phyloP scores from a whole-genome alignment of 2,888 invertebrate species.

The Perizoma affinitatum region DNA sequence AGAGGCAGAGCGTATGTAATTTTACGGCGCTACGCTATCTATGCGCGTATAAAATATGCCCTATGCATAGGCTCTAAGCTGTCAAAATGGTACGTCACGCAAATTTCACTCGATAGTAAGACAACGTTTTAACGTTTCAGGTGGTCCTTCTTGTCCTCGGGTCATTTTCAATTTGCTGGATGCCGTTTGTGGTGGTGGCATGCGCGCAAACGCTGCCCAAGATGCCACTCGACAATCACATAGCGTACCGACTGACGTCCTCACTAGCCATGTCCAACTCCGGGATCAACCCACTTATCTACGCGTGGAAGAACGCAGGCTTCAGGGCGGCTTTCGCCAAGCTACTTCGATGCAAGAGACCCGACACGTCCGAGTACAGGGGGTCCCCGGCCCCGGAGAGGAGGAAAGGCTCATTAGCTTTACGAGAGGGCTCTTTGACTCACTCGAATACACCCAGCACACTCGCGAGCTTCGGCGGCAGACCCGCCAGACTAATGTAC shows the following conservation, averaged over 20 bases:
- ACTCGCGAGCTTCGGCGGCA: conserved; percentile 63
- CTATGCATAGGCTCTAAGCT: too few relatives aligned
- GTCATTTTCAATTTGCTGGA: conserved; percentile 92
- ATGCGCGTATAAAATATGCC: too few relatives aligned
- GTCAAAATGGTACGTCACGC: neutral
- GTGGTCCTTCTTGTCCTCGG: conserved; percentile 91
- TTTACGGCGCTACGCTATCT: too few relatives aligned
- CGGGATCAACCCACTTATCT: conserved; percentile 91
- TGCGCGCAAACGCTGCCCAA: conserved; percentile 85
- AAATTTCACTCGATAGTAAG: neutral
- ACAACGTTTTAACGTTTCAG: conserved; percentile 71
- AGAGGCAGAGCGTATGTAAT: too few relatives aligned
- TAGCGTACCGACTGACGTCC: conserved; percentile 86
- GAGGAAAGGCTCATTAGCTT: conserved; percentile 77
- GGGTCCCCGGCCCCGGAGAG: conserved; percentile 83
- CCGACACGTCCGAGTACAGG: conserved; percentile 83
- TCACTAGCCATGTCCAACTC: conserved; percentile 91
- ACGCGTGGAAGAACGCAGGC: conserved; percentile 93
- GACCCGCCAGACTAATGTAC: conserved; percentile 72
- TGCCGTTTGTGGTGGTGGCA: conserved; percentile 89
- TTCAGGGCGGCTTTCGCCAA: conserved; percentile 89
- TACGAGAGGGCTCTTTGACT: conserved; percentile 74
- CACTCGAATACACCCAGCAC: conserved; percentile 67
- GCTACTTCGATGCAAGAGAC: conserved; percentile 86
- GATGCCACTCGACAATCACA: conserved; percentile 77